Conservation (phyloP, 2,888 invertebrate genomes). For the Carpatolechia fugitivella region DNA sequence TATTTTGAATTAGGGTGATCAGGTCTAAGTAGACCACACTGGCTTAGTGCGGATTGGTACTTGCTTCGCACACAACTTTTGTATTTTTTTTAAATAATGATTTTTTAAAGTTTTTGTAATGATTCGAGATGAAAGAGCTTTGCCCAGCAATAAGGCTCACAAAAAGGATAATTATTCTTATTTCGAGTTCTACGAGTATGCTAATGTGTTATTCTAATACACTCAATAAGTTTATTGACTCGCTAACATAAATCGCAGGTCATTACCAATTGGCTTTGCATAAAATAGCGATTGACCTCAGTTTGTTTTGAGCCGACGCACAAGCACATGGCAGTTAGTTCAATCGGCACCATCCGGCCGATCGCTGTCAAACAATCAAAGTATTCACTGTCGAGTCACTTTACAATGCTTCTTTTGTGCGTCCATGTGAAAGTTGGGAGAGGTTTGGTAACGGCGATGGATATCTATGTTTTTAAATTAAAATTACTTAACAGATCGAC, state of each 20-base stretch:
- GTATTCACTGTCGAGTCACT: conserved; percentile 27
- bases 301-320: conserved; percentile 19
- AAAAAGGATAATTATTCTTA: too few species aligned
- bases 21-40: too few species aligned
- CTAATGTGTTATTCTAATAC: too few species aligned
- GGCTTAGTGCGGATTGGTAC: too few species aligned
- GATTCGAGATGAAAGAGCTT: too few species aligned
- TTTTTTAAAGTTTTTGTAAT: too few species aligned
- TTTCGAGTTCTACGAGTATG: too few species aligned
- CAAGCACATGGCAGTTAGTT: conserved; percentile 30
- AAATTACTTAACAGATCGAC: not conserved
- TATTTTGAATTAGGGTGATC: too few species aligned
- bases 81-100: too few species aligned
- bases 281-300: not conserved
- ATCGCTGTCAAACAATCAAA: conserved; percentile 25
- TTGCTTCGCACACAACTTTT: too few species aligned
- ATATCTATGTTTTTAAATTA: not conserved
- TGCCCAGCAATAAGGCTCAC: too few species aligned
- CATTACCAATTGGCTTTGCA: not conserved
- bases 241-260: not conserved
- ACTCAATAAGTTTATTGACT: too few species aligned
- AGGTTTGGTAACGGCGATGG: not conserved
- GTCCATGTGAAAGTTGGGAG: conserved; percentile 7
- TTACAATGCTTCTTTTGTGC: conserved; percentile 11
- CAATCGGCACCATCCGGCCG: conserved; percentile 40